These are phyloP conservation scores for Bolinopsis microptera DNA, from an alignment of 37 sponge, comb jelly and placozoan genomes.

Conservation along the genomic window DNA sequence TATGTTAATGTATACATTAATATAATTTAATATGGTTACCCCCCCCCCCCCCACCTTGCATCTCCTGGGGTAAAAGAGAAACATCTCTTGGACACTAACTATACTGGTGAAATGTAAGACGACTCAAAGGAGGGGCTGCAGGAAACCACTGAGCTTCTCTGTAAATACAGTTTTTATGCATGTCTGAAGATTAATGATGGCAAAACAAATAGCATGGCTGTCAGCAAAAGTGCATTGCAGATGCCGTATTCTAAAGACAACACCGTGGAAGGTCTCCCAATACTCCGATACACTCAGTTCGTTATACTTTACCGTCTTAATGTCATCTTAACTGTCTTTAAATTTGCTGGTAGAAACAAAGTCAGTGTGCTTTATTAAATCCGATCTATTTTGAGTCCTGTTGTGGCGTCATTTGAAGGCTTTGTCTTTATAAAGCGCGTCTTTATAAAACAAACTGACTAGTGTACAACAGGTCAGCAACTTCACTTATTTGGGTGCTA, in stretches of 20 bases:
- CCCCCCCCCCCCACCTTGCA: too few relatives aligned
- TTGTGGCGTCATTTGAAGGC: too few relatives aligned
- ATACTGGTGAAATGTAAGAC: background rate
- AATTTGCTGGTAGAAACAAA: too few relatives aligned
- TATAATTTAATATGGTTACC: too few relatives aligned
- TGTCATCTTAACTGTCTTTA: too few relatives aligned
- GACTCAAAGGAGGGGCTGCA: slow-evolving; percentile 3
- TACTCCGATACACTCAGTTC: background rate
- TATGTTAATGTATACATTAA: too few relatives aligned
- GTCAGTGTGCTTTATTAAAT: too few relatives aligned
- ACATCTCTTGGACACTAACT: background rate
- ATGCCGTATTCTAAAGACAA: background rate
- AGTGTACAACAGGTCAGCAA: background rate
- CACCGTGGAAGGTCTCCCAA: background rate
- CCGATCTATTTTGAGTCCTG: too few relatives aligned
- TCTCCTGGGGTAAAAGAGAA: background rate
- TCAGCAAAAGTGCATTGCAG: background rate
- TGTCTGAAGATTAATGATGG: background rate
- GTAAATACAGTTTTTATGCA: background rate
- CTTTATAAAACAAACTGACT: too few relatives aligned
- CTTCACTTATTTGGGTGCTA: background rate
- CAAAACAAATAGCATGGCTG: background rate
- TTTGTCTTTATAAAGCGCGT: too few relatives aligned
- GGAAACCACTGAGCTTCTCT: background rate
- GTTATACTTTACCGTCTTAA: background rate